Percentiles rank a stretch among this genome's conserved stretches.
Conservation (phyloP, 37 sponge, comb jelly and placozoan genomes). For the Chondrosia reniformis region DNA sequence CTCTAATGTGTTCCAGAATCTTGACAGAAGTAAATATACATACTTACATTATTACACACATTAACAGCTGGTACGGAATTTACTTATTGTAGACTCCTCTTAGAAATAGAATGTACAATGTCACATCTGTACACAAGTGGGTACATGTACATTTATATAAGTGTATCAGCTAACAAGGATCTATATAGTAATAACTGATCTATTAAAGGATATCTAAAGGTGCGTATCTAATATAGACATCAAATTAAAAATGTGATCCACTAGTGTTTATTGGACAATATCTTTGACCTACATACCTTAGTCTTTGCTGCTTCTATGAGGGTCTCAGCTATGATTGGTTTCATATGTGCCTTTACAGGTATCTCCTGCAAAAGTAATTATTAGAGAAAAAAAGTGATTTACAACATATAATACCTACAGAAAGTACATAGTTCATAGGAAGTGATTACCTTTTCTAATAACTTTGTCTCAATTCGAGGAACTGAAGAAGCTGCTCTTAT, state of each 20-base stretch:
- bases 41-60: neutral
- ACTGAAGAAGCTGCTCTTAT: conserved; percentile 71
- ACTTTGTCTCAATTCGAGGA: conserved; percentile 94
- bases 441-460: conserved; percentile 72
- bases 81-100: neutral
- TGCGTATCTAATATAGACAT: too few species aligned
- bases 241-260: too few species aligned
- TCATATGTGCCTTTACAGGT: conserved; percentile 59
- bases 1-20: conserved; percentile 11
- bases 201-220: too few species aligned
- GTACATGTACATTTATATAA: neutral
- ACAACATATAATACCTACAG: too few species aligned
- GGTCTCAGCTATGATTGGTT: conserved; percentile 66
- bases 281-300: conserved; percentile 24
- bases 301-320: conserved; percentile 70
- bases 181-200: too few species aligned
- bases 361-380: conserved; percentile 24
- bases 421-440: too few species aligned
- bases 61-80: too few species aligned
- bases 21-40: conserved; percentile 6
- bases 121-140: neutral
- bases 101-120: neutral
- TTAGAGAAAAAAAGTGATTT: too few species aligned
- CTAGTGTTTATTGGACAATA: too few species aligned
- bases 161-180: too few species aligned